Percentiles rank a stretch among this genome's conserved stretches.
phyloP scores from a whole-genome alignment of 2,888 invertebrate species.

The Tiliacea aurago region DNA sequence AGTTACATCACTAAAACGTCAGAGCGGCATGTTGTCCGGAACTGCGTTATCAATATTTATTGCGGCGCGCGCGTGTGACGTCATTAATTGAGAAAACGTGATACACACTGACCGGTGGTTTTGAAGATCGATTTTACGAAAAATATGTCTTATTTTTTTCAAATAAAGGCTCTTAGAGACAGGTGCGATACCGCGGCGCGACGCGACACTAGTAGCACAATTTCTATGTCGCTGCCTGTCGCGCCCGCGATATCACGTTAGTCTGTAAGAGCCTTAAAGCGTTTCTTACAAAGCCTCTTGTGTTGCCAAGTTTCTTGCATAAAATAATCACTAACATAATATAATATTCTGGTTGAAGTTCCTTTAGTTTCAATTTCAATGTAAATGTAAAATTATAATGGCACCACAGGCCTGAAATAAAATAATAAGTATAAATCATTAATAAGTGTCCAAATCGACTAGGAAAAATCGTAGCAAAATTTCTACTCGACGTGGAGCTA shows the following conservation, averaged over 20 bases:
- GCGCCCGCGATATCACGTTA: too few relatives aligned
- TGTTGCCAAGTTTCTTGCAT: too few relatives aligned
- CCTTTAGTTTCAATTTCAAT: not conserved
- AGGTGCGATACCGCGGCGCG: too few relatives aligned
- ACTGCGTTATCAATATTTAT: constrained; percentile 75
- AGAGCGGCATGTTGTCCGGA: constrained; percentile 59
- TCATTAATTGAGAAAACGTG: constrained; percentile 68
- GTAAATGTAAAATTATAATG: not conserved
- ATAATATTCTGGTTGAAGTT: too few relatives aligned
- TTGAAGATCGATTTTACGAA: not conserved
- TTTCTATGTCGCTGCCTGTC: too few relatives aligned
- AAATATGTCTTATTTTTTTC: not conserved
- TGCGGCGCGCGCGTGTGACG: constrained; percentile 68
- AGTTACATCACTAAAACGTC: constrained; percentile 51
- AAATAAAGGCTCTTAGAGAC: too few relatives aligned
- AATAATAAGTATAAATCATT: not conserved
- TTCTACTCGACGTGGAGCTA: constrained; percentile 26
- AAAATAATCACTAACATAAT: not conserved
- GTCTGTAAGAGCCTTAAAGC: too few relatives aligned
- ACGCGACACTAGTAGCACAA: too few relatives aligned
- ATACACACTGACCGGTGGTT: constrained; percentile 47
- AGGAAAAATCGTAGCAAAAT: constrained; percentile 7
- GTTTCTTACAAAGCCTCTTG: not conserved
- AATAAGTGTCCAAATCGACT: not conserved
- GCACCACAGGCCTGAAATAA: too few relatives aligned